These are phyloP conservation scores for Drosophila kuntzei DNA, from an alignment of 2,888 invertebrate species.

Conservation along the genomic window DNA sequence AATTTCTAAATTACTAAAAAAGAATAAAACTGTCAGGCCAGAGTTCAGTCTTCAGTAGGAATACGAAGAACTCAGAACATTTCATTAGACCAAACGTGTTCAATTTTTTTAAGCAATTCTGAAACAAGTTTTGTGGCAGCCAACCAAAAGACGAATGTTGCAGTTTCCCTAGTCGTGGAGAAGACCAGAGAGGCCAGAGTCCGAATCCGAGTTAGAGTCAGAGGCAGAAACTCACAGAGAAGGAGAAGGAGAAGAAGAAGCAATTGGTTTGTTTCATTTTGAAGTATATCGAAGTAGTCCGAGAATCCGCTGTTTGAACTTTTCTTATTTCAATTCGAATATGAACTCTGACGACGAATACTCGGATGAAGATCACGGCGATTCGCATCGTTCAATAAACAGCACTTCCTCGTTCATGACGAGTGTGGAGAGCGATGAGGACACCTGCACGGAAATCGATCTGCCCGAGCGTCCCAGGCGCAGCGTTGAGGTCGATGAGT, in stretches of 20 bases:
- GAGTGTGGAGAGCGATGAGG: slow-evolving; percentile 91
- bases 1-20: slow-evolving; percentile 16
- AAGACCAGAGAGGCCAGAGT: slow-evolving; percentile 3
- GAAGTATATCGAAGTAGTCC: slow-evolving; percentile 36
- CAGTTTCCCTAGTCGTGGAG: slow-evolving; percentile 9
- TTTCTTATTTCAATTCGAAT: slow-evolving; percentile 46
- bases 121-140: slow-evolving; percentile 23
- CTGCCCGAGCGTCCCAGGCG: slow-evolving; percentile 90
- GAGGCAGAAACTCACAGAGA: neutral
- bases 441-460: slow-evolving; percentile 94
- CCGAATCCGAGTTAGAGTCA: neutral
- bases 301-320: slow-evolving; percentile 31
- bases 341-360: slow-evolving; percentile 73
- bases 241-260: neutral
- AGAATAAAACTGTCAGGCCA: slow-evolving; percentile 22
- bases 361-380: slow-evolving; percentile 74
- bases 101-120: slow-evolving; percentile 15
- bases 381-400: slow-evolving; percentile 63
- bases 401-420: slow-evolving; percentile 44
- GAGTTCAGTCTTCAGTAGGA: slow-evolving; percentile 65
- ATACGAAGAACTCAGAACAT: slow-evolving; percentile 55
- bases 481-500: slow-evolving; percentile 93
- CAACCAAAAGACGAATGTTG: slow-evolving; percentile 37
- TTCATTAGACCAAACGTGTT: slow-evolving; percentile 43
- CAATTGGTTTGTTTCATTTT: slow-evolving; percentile 7